phyloP scores from a whole-genome alignment of 2,113 vertebrate species.

The Periophthalmodon schlosseri region DNA sequence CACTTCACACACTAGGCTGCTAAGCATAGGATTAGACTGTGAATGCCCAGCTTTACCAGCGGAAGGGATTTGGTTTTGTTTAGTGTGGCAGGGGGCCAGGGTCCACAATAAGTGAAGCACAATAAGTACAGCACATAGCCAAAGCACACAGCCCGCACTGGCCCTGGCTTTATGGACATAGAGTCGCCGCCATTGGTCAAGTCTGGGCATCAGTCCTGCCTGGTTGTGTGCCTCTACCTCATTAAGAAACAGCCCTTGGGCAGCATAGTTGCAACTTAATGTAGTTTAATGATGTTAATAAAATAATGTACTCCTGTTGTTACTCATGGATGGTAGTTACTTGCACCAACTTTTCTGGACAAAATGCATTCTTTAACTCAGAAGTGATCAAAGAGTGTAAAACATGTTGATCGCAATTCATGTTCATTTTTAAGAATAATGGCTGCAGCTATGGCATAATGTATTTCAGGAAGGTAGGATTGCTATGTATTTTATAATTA shows the following conservation, averaged over 20 bases:
- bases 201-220: conserved; percentile 21
- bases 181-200: conserved; percentile 20
- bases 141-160: conserved; percentile 24
- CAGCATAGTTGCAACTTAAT: not conserved
- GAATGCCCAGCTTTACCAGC: conserved; percentile 56
- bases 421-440: not conserved
- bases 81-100: conserved; percentile 62
- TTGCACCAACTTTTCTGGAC: no score
- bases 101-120: conserved; percentile 51
- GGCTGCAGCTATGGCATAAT: not conserved
- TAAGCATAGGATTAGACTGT: conserved; percentile 65
- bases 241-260: not conserved
- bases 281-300: not conserved
- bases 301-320: no score
- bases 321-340: no score
- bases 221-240: not conserved
- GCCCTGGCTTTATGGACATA: conserved; percentile 28
- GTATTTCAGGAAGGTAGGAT: not conserved
- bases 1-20: conserved; percentile 66
- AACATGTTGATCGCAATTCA: no score
- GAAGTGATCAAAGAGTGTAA: not conserved
- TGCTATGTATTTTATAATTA: no score
- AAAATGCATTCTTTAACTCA: no score
- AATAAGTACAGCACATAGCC: conserved; percentile 39
- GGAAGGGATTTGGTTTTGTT: conserved; percentile 76